Percentiles rank a stretch among this genome's conserved stretches.
Evolutionary conservation across 2,797 vertebrate species (phyloP).

Genomic region (Tolypeutes matacus): DNA sequence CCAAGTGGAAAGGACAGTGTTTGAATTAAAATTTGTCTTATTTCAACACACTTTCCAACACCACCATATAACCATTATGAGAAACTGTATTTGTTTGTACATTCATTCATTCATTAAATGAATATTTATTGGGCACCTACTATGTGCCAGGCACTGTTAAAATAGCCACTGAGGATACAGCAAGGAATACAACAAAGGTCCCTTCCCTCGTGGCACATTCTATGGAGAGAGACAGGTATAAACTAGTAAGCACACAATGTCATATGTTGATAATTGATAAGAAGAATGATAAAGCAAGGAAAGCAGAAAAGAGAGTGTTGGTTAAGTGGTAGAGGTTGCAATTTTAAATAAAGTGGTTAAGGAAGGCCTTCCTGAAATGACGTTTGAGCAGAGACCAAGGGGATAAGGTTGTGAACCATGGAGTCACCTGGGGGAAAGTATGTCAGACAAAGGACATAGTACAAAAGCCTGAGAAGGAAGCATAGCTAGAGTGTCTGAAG

Average conservation of each 20-base stretch:
- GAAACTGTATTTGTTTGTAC: background rate
- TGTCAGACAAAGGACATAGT: background rate
- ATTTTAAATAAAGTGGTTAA: background rate
- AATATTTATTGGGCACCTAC: background rate
- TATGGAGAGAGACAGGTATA: background rate
- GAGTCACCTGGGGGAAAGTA: background rate
- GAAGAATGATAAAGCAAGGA: background rate
- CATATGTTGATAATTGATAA: background rate
- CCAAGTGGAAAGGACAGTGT: background rate
- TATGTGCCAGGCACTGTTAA: background rate
- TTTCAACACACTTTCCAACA: constrained; percentile 11
- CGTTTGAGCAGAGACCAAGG: background rate
- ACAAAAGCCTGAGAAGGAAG: background rate
- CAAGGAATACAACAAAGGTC: background rate
- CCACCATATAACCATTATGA: background rate
- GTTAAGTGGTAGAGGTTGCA: background rate
- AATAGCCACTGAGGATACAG: background rate
- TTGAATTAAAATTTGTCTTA: background rate
- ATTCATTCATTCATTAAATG: background rate
- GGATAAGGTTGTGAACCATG: background rate
- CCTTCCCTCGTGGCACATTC: background rate
- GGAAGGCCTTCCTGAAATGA: background rate
- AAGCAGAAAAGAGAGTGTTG: background rate
- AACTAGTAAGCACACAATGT: background rate
- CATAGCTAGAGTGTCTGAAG: background rate